phyloP scores from a whole-genome alignment of 1,140 invertebrate genomes.

The Vanessa tameamea region DNA sequence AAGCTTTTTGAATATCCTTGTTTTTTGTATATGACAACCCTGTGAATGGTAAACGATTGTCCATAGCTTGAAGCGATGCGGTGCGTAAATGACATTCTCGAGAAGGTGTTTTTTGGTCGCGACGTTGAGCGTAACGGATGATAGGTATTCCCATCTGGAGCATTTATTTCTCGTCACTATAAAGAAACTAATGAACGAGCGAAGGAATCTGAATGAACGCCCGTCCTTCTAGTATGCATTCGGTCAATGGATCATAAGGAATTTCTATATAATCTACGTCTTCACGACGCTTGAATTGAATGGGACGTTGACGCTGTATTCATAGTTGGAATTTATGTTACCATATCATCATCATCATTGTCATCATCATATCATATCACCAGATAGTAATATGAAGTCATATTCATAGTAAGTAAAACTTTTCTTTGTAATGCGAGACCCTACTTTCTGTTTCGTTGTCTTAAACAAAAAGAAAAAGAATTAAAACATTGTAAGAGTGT shows the following conservation, averaged over 20 bases:
- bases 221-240: constrained; percentile 36
- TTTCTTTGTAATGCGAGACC: too few relatives aligned
- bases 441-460: too few relatives aligned
- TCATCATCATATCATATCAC: too few relatives aligned
- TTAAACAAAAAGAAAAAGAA: neutral
- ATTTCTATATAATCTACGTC: constrained; percentile 38
- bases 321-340: neutral
- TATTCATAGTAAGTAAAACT: too few relatives aligned
- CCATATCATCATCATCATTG: too few relatives aligned
- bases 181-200: constrained; percentile 55
- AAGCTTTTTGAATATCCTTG: neutral
- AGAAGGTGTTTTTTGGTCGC: constrained; percentile 64
- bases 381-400: too few relatives aligned
- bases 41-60: constrained; percentile 45
- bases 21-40: constrained; percentile 41
- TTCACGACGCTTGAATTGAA: neutral
- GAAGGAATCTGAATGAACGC: constrained; percentile 45
- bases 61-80: constrained; percentile 39
- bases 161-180: constrained; percentile 36
- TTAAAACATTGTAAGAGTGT: neutral
- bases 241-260: constrained; percentile 40
- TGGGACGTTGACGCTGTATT: neutral
- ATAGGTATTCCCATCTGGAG: constrained; percentile 64
- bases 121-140: constrained; percentile 66
- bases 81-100: constrained; percentile 73